Conservation (phyloP, 2,888 invertebrate species). For the Nymphalis polychloros region DNA sequence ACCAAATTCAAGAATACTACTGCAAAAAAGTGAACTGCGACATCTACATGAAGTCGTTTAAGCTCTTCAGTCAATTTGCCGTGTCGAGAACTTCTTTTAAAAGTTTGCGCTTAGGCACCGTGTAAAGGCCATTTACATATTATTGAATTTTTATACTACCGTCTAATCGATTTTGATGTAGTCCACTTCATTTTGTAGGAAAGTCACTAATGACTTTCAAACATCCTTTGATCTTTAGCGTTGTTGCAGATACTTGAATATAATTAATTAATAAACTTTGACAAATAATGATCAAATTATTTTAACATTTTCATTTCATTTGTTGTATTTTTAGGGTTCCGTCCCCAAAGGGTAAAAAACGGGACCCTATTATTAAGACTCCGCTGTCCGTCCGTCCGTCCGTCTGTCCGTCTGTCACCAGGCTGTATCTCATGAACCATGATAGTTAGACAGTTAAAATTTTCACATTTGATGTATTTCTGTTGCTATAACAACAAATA, state of each 20-base stretch:
- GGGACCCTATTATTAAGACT: too few species aligned
- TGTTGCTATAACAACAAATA: too few species aligned
- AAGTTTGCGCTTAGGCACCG: slow-evolving; percentile 69
- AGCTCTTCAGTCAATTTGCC: slow-evolving; percentile 67
- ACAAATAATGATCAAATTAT: too few species aligned
- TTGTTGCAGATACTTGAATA: not conserved
- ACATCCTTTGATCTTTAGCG: not conserved
- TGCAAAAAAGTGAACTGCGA: slow-evolving; percentile 38
- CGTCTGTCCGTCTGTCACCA: too few species aligned
- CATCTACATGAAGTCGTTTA: slow-evolving; percentile 42
- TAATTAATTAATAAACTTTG: not conserved
- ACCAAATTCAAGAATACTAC: slow-evolving; percentile 18
- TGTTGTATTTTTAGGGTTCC: not conserved
- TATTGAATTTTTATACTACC: slow-evolving; percentile 80
- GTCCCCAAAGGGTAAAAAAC: too few species aligned
- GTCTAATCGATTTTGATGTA: slow-evolving; percentile 59
- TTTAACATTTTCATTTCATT: not conserved
- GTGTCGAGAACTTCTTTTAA: slow-evolving; percentile 67
- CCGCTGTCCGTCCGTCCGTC: too few species aligned
- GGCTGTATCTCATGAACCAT: too few species aligned
- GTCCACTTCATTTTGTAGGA: slow-evolving; percentile 38
- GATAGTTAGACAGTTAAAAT: too few species aligned
- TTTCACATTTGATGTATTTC: too few species aligned
- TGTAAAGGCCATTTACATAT: slow-evolving; percentile 74
- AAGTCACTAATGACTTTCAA: slow-evolving; percentile 9